Conservation (phyloP, 2,888 invertebrate genomes). For the Odontomyia ornata region DNA sequence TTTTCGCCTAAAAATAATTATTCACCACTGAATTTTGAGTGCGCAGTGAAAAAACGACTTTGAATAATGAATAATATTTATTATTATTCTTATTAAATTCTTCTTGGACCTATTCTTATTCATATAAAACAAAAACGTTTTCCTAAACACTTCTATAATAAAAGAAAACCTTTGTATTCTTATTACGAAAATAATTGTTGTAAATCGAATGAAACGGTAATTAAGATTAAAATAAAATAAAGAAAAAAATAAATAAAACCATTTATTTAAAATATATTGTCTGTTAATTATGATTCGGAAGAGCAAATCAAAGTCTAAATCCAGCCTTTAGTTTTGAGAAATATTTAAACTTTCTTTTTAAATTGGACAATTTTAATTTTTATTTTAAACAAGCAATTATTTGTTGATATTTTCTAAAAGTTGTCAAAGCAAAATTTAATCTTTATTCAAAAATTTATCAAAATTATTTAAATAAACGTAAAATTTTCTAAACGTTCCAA, state of each 20-base stretch:
- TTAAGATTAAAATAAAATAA: not conserved
- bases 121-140: conserved; percentile 4
- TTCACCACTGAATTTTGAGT: no score
- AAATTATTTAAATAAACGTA: no score
- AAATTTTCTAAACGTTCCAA: no score
- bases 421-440: not conserved
- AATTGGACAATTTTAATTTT: no score
- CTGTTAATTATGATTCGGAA: no score
- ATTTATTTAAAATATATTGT: no score
- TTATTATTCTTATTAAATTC: not conserved
- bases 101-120: not conserved
- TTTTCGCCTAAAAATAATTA: no score
- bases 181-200: conserved; percentile 2
- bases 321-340: no score
- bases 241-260: conserved; percentile 21
- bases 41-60: not conserved
- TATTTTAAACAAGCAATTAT: no score
- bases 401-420: no score
- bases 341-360: no score
- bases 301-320: no score
- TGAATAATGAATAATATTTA: not conserved
- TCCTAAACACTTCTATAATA: not conserved
- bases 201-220: conserved; percentile 46
- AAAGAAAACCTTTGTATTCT: not conserved
- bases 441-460: not conserved